Conservation (phyloP, 2,888 invertebrate genomes). For the Ferdinandea cuprea region DNA sequence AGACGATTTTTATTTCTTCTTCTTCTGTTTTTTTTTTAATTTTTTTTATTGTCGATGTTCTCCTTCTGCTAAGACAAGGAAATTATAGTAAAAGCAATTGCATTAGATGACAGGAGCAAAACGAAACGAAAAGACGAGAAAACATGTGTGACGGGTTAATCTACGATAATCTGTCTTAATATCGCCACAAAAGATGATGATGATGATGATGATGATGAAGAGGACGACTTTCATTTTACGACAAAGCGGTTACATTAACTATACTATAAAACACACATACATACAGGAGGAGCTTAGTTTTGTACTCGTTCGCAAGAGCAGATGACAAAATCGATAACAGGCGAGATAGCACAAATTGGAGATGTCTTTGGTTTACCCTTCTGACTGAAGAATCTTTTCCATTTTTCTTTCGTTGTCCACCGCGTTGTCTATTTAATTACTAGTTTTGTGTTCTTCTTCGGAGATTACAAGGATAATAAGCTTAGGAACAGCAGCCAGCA, state of each 20-base stretch:
- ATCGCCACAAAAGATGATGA: conserved; percentile 63
- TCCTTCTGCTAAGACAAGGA: conserved; percentile 17
- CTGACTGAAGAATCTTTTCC: background rate
- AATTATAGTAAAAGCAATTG: conserved; percentile 41
- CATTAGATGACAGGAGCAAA: conserved; percentile 11
- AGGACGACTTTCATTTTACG: conserved; percentile 46
- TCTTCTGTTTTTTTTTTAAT: conserved; percentile 5
- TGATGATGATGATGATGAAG: conserved; percentile 45
- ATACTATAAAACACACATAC: background rate
- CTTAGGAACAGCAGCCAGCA: too few relatives aligned
- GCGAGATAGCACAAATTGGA: conserved; percentile 34
- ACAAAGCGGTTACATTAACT: conserved; percentile 31
- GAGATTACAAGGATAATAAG: conserved; percentile 30
- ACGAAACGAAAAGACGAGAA: conserved; percentile 11
- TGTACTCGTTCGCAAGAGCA: background rate
- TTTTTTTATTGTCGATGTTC: background rate
- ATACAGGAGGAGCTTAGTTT: conserved; percentile 13
- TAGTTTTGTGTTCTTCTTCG: conserved; percentile 11
- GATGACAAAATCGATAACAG: conserved; percentile 14
- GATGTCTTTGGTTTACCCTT: conserved; percentile 4
- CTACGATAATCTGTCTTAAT: conserved; percentile 77
- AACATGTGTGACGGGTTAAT: conserved; percentile 77
- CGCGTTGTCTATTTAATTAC: conserved; percentile 29
- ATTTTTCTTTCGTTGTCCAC: background rate
- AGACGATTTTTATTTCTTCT: conserved; percentile 58